phyloP scores from a whole-genome alignment of 2,113 vertebrate species.

The Benitochromis conjunctus region DNA sequence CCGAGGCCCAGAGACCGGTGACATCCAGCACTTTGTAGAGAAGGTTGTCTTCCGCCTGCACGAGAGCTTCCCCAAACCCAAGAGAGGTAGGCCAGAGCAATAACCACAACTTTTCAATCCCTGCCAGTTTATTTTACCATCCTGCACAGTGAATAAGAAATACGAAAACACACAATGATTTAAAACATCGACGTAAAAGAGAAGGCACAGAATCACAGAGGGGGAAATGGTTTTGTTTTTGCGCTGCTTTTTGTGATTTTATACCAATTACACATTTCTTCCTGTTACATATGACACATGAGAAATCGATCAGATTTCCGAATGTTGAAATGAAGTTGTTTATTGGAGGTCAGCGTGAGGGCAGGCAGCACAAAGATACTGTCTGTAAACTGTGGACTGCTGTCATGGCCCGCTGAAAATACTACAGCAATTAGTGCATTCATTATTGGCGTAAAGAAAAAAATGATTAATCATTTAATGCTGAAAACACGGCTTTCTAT shows the following conservation, averaged over 20 bases:
- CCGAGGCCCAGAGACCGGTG: constrained; percentile 91
- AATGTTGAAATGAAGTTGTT: background rate
- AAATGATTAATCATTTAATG: background rate
- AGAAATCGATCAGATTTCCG: background rate
- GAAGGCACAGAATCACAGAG: background rate
- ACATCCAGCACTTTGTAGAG: constrained; percentile 99
- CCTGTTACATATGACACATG: background rate
- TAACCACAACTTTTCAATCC: background rate
- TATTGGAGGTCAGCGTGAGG: background rate
- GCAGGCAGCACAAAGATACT: background rate
- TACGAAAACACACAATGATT: background rate
- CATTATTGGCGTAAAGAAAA: too few relatives aligned
- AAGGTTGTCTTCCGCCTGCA: constrained; percentile 96
- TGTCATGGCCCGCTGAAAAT: background rate
- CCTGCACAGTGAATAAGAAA: background rate
- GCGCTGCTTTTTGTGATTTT: background rate
- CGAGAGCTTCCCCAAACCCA: constrained; percentile 94
- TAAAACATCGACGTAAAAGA: background rate
- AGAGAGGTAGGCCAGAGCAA: constrained; percentile 80
- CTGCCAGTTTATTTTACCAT: background rate
- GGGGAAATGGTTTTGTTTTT: background rate
- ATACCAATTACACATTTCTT: background rate
- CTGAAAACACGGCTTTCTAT: background rate
- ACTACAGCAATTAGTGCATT: background rate
- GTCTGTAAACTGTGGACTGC: fast-evolving